Conservation (phyloP, 2,797 vertebrate genomes). For the Buceros bicornis region DNA sequence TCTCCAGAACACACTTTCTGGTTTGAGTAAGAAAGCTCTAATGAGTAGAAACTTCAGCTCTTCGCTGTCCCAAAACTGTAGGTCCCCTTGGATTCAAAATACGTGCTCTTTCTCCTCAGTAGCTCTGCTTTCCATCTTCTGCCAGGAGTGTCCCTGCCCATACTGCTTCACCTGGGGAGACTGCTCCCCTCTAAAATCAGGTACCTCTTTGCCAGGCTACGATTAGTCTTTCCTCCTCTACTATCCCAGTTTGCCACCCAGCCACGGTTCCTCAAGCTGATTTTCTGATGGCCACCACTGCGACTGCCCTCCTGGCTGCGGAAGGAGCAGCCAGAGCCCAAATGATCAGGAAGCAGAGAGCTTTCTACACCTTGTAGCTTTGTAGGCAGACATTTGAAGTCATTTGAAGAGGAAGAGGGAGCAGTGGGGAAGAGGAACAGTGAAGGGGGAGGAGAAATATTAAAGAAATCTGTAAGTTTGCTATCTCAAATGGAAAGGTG, state of each 20-base stretch:
- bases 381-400: background rate
- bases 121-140: background rate
- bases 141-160: background rate
- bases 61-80: background rate
- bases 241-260: background rate
- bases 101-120: rapidly evolving
- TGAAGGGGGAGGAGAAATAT: background rate
- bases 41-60: background rate
- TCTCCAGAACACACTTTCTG: background rate
- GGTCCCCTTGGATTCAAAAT: background rate
- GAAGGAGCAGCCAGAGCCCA: background rate
- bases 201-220: background rate
- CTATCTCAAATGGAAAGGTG: background rate
- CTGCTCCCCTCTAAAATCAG: background rate
- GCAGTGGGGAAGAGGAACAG: background rate
- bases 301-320: rapidly evolving
- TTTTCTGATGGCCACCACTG: background rate
- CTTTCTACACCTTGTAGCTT: background rate
- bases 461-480: background rate
- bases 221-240: background rate
- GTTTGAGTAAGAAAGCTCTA: background rate
- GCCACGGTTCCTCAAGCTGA: background rate
- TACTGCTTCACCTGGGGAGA: rapidly evolving
- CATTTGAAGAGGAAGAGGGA: background rate
- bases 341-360: background rate